These are phyloP conservation scores for Yponomeuta evonymella DNA, from an alignment of 2,888 invertebrate genomes.

Conservation along the genomic window DNA sequence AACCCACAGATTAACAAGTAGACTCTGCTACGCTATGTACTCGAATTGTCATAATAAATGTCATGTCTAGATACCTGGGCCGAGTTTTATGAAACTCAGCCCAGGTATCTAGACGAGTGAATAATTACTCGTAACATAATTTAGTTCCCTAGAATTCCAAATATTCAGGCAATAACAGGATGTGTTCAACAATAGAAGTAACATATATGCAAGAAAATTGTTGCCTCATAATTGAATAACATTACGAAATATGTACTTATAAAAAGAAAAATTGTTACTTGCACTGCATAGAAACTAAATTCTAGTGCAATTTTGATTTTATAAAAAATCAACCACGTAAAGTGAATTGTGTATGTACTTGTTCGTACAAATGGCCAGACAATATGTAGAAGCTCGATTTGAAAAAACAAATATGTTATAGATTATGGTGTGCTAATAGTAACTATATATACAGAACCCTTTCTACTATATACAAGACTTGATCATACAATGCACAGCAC, in stretches of 20 bases:
- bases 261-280: too few relatives aligned
- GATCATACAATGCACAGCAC: conserved; percentile 34
- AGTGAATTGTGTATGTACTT: background rate
- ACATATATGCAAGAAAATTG: too few relatives aligned
- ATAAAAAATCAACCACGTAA: background rate
- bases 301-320: background rate
- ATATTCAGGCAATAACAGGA: background rate
- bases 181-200: too few relatives aligned
- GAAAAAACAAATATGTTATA: background rate
- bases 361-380: background rate
- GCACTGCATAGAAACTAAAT: background rate
- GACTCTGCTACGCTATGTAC: too few relatives aligned
- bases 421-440: conserved; percentile 22
- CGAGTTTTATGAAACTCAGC: too few relatives aligned
- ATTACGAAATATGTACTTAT: too few relatives aligned
- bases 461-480: conserved; percentile 32
- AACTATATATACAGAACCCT: conserved; percentile 30
- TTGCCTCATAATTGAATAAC: too few relatives aligned
- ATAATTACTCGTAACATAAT: background rate
- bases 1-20: too few relatives aligned
- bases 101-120: background rate
- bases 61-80: too few relatives aligned
- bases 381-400: background rate
- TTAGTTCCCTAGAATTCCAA: background rate
- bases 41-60: too few relatives aligned